These are phyloP conservation scores for Plebejus anna DNA, from an alignment of 2,888 invertebrate genomes.

Conservation along the genomic window DNA sequence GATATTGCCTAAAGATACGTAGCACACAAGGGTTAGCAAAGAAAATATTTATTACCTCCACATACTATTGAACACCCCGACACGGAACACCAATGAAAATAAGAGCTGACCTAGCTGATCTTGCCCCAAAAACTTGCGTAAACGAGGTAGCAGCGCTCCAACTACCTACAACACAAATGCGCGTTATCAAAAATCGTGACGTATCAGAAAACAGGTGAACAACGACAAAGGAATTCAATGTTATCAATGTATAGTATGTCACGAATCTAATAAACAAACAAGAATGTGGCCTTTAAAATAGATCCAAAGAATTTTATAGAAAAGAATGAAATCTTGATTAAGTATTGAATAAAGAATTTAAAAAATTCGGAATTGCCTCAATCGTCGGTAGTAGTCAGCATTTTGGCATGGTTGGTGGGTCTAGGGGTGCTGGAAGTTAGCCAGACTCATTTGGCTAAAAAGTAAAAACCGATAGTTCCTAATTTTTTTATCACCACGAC, in stretches of 20 bases:
- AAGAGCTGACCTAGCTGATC: not conserved
- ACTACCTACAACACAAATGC: not conserved
- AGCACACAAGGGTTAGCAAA: too few species aligned
- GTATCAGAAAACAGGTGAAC: constrained; percentile 17
- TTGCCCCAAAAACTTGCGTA: not conserved
- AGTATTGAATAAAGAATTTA: not conserved
- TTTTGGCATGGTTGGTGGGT: not conserved
- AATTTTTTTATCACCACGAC: not conserved
- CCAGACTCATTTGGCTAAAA: not conserved
- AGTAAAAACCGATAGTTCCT: not conserved
- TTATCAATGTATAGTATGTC: constrained; percentile 30
- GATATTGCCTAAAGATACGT: too few species aligned
- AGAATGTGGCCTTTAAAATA: not conserved
- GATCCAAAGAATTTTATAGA: not conserved
- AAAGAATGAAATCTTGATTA: not conserved
- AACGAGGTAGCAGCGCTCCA: not conserved
- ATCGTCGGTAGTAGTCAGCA: not conserved
- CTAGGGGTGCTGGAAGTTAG: not conserved
- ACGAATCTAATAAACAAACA: constrained; percentile 22
- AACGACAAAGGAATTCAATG: constrained; percentile 26
- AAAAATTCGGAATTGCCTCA: not conserved
- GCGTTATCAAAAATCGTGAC: constrained; percentile 11
- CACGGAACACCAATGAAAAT: not conserved
- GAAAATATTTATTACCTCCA: too few species aligned
- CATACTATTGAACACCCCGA: too few species aligned